These are phyloP conservation scores for Archegozetes longisetosus DNA, from an alignment of 1,140 invertebrate genomes.

Conservation along the genomic window DNA sequence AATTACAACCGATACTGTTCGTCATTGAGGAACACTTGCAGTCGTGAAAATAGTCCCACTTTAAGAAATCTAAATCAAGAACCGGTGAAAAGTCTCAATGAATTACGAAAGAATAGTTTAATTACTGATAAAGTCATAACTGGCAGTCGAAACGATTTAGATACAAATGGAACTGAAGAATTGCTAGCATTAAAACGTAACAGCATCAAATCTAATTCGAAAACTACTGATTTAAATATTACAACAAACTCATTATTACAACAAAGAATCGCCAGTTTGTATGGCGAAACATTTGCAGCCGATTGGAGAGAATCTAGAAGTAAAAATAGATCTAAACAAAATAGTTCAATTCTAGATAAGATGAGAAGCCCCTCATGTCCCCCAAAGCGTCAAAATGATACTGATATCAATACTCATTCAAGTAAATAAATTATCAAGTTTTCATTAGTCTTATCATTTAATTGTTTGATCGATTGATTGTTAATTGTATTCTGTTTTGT, in stretches of 20 bases:
- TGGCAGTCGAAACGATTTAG: not conserved
- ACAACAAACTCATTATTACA: conserved; percentile 60
- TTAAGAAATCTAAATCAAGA: not conserved
- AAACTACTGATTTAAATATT: not conserved
- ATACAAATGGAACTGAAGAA: not conserved
- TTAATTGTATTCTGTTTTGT: not conserved
- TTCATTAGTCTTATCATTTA: not conserved
- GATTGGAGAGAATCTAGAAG: conserved; percentile 16
- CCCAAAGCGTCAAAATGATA: not conserved
- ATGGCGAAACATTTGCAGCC: conserved; percentile 38
- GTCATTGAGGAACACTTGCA: conserved; percentile 44
- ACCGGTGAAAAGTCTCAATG: not conserved
- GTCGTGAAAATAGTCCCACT: conserved; percentile 25
- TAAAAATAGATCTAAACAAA: conserved; percentile 1
- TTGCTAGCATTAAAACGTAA: not conserved
- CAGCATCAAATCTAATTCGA: no score
- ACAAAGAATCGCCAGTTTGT: conserved; percentile 65
- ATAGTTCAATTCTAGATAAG: not conserved
- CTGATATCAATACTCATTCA: not conserved
- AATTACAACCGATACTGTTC: conserved; percentile 54
- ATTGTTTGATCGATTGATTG: not conserved
- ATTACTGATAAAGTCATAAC: not conserved
- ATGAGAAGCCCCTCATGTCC: conserved; percentile 17
- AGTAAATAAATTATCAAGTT: not conserved
- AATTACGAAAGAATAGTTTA: not conserved